phyloP scores from a whole-genome alignment of 1,140 invertebrate species.

The Pygmarrhopalites habei region DNA sequence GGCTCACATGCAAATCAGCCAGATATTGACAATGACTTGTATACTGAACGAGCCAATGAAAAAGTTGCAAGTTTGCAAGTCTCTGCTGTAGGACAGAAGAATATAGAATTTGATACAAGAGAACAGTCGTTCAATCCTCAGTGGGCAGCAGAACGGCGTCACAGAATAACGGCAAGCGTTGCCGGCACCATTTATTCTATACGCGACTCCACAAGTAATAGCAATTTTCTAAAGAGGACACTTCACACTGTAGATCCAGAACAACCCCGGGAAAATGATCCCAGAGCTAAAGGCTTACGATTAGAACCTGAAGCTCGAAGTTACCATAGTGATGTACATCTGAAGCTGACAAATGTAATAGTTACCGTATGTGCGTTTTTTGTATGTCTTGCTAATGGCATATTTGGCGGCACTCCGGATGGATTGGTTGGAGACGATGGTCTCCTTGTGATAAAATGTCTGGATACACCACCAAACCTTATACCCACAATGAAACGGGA shows the following conservation, averaged over 20 bases:
- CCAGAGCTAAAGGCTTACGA: neutral
- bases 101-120: constrained; percentile 11
- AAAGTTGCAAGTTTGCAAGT: neutral
- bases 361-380: too few species aligned
- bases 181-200: constrained; percentile 3
- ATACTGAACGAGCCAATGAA: neutral
- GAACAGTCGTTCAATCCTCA: neutral
- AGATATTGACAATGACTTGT: neutral
- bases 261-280: neutral
- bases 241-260: neutral
- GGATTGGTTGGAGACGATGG: too few species aligned
- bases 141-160: neutral
- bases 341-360: too few species aligned
- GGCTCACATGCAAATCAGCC: neutral
- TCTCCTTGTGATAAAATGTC: too few species aligned
- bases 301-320: neutral
- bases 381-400: too few species aligned
- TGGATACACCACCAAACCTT: too few species aligned
- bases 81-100: neutral
- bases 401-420: too few species aligned
- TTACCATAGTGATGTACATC: neutral
- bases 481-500: too few species aligned
- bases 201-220: constrained; percentile 9
- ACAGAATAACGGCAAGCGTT: constrained; percentile 16
- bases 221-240: neutral